A percentile compares a stretch with the other conserved stretches of the same genome.
Evolutionary conservation across 2,888 invertebrate genomes (phyloP).

Genomic region (Odontothrips loti): DNA sequence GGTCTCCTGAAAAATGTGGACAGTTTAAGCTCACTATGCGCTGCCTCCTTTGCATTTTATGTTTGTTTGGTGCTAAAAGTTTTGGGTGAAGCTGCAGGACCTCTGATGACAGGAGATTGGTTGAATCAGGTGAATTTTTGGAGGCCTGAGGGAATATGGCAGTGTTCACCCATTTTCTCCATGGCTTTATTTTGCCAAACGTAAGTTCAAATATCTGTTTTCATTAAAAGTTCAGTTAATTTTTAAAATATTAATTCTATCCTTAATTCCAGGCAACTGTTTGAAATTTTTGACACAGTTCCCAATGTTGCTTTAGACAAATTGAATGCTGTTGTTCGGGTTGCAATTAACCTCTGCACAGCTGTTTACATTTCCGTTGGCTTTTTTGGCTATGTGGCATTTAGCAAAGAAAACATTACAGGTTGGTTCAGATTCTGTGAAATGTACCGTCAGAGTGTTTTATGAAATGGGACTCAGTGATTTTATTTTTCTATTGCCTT

Average conservation of each 20-base stretch:
- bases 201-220: slow-evolving; percentile 51
- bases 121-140: slow-evolving; percentile 66
- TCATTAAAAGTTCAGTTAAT: not conserved
- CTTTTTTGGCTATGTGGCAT: slow-evolving; percentile 89
- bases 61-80: slow-evolving; percentile 83
- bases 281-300: slow-evolving; percentile 88
- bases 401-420: slow-evolving; percentile 69
- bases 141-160: slow-evolving; percentile 79
- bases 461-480: not conserved
- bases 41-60: slow-evolving; percentile 89
- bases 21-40: slow-evolving; percentile 80
- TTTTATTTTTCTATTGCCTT: slow-evolving; percentile 7
- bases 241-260: not conserved
- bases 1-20: slow-evolving; percentile 85
- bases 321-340: slow-evolving; percentile 81
- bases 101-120: slow-evolving; percentile 72
- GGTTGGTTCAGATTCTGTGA: slow-evolving; percentile 48
- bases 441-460: not conserved
- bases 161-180: slow-evolving; percentile 92
- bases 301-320: slow-evolving; percentile 82
- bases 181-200: slow-evolving; percentile 97
- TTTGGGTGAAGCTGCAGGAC: slow-evolving; percentile 70
- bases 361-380: slow-evolving; percentile 87
- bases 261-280: slow-evolving; percentile 65
- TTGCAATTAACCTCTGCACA: slow-evolving; percentile 88